Conservation (phyloP, 2,888 invertebrate genomes). For the Oegoconia quadripuncta region DNA sequence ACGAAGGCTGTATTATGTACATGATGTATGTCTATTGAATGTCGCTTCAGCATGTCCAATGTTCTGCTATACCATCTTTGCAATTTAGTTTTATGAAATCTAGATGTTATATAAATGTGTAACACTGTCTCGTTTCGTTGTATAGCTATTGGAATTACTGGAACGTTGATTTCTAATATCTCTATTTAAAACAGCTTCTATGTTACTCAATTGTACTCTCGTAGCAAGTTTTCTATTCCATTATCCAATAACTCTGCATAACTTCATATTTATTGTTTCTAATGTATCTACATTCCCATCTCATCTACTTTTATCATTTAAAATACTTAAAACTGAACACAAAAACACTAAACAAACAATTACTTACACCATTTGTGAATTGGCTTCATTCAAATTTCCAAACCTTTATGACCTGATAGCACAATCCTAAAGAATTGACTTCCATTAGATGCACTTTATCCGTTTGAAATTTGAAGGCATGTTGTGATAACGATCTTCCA, state of each 20-base stretch:
- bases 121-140: constrained; percentile 31
- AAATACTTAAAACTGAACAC: not conserved
- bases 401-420: constrained; percentile 8
- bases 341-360: constrained; percentile 2
- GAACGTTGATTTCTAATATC: not conserved
- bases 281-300: not conserved
- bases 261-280: no score
- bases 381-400: constrained; percentile 10
- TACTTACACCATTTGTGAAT: constrained; percentile 4
- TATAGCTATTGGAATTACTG: constrained; percentile 23
- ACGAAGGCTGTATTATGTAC: constrained; percentile 45
- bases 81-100: not conserved
- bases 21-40: constrained; percentile 44
- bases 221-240: no score
- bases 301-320: not conserved
- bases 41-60: constrained; percentile 62
- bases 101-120: constrained; percentile 1
- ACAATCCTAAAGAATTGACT: constrained; percentile 60
- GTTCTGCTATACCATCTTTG: no score
- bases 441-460: constrained; percentile 57
- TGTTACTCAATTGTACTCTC: no score
- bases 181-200: no score
- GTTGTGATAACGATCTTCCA: constrained; percentile 33
- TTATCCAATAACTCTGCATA: no score
- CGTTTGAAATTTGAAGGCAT: constrained; percentile 43